Base-by-base conservation (phyloP, 1,140 invertebrate genomes). In the Latrodectus geometricus region DNA sequence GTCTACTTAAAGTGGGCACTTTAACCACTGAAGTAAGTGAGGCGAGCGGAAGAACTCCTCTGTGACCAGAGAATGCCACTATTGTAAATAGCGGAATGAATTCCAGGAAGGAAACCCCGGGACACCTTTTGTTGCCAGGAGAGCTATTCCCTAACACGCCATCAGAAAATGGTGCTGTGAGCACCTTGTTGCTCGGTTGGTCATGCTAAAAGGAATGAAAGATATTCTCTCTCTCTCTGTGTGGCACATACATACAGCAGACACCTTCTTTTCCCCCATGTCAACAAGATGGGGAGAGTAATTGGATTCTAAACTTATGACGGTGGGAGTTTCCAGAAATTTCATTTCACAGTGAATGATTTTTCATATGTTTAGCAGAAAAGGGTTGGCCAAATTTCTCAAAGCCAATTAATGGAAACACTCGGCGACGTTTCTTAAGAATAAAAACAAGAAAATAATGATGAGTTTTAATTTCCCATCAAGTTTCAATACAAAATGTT, bases 291-390 rank as follows among this genome's bases (percentile, higher is more conserved):
- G 69, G 23, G 49, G 69, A 72, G 23, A 72, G 69, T 72, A 72
- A 72, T 72, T 72, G 23, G 49, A 72, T 72, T 72, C 69, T 72
- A 20, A 48, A 72, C 23, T 17, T 20, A 72, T 48, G 69, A 72
- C 49, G 69, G 49, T 23, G 35, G 49, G 5, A 17, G 17, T 72
- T 49, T 49, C 35, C 35, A 14, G 69, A 20, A 72, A 48, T 14
- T 23, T 69, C 20, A 20, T 21, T 20, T 69, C 68, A 21, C 20
- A 21, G n/a, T 20, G 14, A 23, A 69, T 23, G 68, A 23, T 23
- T 23, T 69, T 69, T 23, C 20, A 12, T 23, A 69, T 69, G 68
- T 23, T 69, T 69, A 21, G 8, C 35, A 23, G 20, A 69, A 69
- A 69, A 23, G 11, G 68, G 68, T 21, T 5, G 21, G 21, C 68